Evolutionary conservation across 2,113 vertebrate genomes (phyloP).

Genomic region (Nipponia nippon): DNA sequence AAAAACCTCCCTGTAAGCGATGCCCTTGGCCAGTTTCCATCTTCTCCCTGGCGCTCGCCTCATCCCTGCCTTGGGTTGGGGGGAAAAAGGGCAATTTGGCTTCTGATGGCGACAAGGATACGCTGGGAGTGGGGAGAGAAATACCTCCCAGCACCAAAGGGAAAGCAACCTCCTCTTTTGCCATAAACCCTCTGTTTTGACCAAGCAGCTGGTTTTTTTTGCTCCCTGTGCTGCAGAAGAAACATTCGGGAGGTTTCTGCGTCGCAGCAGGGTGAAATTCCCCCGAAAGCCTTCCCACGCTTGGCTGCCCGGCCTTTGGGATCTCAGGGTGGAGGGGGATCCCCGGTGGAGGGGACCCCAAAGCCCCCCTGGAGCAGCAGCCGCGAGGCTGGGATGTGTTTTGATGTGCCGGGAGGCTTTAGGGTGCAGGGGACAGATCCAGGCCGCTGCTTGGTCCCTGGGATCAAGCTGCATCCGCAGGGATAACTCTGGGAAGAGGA

Average conservation of each 20-base stretch:
- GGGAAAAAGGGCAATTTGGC: neutral
- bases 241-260: neutral
- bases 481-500: neutral
- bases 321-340: neutral
- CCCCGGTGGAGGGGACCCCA: neutral
- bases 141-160: neutral
- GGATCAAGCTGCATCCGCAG: neutral
- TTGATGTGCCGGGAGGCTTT: neutral
- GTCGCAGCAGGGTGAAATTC: neutral
- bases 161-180: neutral
- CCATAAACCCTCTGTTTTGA: neutral
- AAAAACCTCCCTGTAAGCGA: fast-evolving
- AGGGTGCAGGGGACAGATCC: neutral
- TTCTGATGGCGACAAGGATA: neutral
- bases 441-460: neutral
- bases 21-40: neutral
- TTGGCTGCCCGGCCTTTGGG: neutral
- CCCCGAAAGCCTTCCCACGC: neutral
- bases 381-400: neutral
- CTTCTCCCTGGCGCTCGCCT: fast-evolving
- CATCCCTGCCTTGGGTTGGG: neutral
- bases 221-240: neutral
- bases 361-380: neutral
- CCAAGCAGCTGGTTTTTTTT: no score
- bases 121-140: neutral